A percentile compares a stretch with the other conserved stretches of the same genome.
These are phyloP conservation scores for Spondyliosoma cantharus DNA, from an alignment of 2,797 vertebrate species.

Conservation along the genomic window DNA sequence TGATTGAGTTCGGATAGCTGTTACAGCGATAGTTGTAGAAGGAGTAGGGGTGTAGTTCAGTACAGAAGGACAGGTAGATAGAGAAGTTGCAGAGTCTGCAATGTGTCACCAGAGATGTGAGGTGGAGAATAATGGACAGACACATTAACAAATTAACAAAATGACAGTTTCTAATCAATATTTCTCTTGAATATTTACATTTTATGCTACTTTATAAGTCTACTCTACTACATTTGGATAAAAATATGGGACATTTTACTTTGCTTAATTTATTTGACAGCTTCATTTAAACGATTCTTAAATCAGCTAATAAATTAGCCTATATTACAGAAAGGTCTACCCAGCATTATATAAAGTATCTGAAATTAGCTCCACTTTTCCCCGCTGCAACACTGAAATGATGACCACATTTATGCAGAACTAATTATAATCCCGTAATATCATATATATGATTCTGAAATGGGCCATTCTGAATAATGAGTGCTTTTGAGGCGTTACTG, in stretches of 20 bases:
- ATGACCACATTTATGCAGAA: neutral
- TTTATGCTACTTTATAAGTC: neutral
- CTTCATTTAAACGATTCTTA: neutral
- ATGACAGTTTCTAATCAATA: neutral
- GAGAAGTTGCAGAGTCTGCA: neutral
- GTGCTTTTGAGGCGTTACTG: neutral
- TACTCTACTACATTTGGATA: neutral
- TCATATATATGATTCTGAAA: neutral
- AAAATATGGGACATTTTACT: neutral
- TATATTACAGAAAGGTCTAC: neutral
- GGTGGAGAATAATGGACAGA: neutral
- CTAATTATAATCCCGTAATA: neutral
- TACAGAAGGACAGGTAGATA: neutral
- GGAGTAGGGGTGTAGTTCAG: neutral
- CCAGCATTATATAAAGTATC: too few relatives aligned
- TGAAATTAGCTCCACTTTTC: too few relatives aligned
- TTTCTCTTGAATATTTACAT: neutral
- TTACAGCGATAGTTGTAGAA: neutral
- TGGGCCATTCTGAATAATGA: neutral
- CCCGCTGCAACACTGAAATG: neutral
- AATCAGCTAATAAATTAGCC: neutral
- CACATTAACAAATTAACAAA: neutral
- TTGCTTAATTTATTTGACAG: neutral
- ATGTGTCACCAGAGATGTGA: too few relatives aligned
- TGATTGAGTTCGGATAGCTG: neutral